phyloP scores from a whole-genome alignment of 2,888 invertebrate species.

The Amphipyra tragopoginis region DNA sequence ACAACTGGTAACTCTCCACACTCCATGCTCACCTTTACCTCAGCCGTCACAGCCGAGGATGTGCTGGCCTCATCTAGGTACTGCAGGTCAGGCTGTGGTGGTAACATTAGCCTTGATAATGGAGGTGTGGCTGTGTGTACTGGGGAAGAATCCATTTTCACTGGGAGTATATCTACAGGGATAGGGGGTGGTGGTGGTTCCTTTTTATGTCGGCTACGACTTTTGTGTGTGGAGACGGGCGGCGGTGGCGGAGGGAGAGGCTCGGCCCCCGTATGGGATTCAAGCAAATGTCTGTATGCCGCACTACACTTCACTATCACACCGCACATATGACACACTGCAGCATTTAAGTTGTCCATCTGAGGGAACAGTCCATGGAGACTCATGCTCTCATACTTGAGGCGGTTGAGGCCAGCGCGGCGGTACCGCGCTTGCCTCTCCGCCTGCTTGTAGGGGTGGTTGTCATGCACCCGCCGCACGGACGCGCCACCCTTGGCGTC shows the following conservation, averaged over 20 bases:
- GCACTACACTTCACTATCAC: constrained; percentile 94
- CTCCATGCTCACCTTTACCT: constrained; percentile 85
- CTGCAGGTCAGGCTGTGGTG: constrained; percentile 80
- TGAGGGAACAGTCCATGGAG: constrained; percentile 95
- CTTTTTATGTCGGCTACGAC: constrained; percentile 82
- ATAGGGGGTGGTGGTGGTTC: constrained; percentile 78
- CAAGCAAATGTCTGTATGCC: constrained; percentile 92
- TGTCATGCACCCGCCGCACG: constrained; percentile 71
- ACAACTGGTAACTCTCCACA: constrained; percentile 87
- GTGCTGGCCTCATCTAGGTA: constrained; percentile 80
- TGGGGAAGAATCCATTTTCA: constrained; percentile 80
- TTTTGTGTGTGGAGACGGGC: constrained; percentile 74
- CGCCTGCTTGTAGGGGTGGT: constrained; percentile 76
- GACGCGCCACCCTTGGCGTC: constrained; percentile 74
- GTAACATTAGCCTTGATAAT: constrained; percentile 81
- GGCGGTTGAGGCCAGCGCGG: constrained; percentile 87
- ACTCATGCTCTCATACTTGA: constrained; percentile 91
- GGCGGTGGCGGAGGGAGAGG: constrained; percentile 85
- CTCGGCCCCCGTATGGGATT: constrained; percentile 84
- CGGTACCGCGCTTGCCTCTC: constrained; percentile 71
- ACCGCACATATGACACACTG: constrained; percentile 94
- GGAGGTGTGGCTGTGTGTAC: constrained; percentile 79
- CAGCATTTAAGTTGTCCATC: constrained; percentile 93
- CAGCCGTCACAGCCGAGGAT: constrained; percentile 75
- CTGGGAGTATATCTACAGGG: constrained; percentile 76